Base-by-base conservation (phyloP, 2,113 vertebrate species). In the Hystrix brachyura region DNA sequence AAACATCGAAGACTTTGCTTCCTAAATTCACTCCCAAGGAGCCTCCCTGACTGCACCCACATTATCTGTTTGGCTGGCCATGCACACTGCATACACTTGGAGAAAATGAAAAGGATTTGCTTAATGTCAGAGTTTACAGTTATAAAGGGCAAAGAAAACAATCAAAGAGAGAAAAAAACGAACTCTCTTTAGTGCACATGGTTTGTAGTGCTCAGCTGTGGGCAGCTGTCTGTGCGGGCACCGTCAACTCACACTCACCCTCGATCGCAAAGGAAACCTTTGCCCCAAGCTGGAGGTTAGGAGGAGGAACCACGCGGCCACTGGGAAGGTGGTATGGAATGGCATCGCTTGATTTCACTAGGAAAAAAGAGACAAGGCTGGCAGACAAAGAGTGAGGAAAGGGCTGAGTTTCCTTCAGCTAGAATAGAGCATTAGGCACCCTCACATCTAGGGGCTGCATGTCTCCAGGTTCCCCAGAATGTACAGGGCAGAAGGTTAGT, bases 251-350 rank as follows among this genome's bases (percentile, higher is more conserved):
- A 86, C 83, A 96, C 93, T 97, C 94, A 97, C 84, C 95, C 94
- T 87, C 48, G 3, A 76, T 94, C 43, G 96, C 96, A 98, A 96
- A 96, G 55, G 60, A 90, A 92, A 97, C 71, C 84, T 96, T 62
- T 91, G 93, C 93, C 78, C 95, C 85, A 74, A 84, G 91, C 43
- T 89, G 90, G 32, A 96, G 57, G 80, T 65, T 94, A 64, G 72
- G 67, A 67, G 93, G 93, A 88, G 29, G 83, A 64, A 87, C 7
- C 78, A 95, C 62, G 7, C 0, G 86, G 82, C 97, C 88, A 46
- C 92, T 71, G 67, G 60, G 78, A 85, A 97, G 79, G 14, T 84
- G 78, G 46, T 80, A 57, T 79, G 91, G 93, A 81, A 95, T 38
- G 71, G 55, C 65, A 55, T 60, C 82, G 4, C 94, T 95, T 48